Base-by-base conservation (phyloP, 2,797 vertebrate species). In the Manis crassicaudata region DNA sequence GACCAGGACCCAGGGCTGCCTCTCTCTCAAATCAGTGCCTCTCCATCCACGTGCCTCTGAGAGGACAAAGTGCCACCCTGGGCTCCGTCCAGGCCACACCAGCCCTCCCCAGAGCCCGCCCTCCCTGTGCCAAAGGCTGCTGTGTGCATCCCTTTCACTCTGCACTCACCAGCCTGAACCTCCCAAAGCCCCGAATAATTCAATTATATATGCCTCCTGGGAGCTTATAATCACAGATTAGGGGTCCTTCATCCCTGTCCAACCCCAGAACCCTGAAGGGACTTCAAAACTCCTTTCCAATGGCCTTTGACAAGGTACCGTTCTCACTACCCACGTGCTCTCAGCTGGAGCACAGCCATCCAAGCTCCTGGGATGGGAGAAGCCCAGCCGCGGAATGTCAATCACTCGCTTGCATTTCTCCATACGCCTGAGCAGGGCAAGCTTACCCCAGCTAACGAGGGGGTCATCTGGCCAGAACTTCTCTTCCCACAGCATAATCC, bases 41-140 rank as follows among this genome's bases (percentile, higher is more conserved):
- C 10, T 25, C 76, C 65, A 1, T 54, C 12, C 32, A 8, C 0
- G 0, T 5, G 20, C 35, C 32, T 13, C 76, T 13, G 8, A 32
- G 35, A 13, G 16, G 3, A 1, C 23, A 29, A 12, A 16, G 6
- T 0, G 6, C 7, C 17, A 16, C 25, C 12, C n/a, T 27, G n/a
- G 20, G 21, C 7, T 20, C 62, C 0, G 4, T 11, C 7, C 82
- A 1, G 0, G 9, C 18, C 63, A 0, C 0, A 17, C 37, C 1
- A 25, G 5, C n/a, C 63, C 37, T 27, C 25, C 7, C 1, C 0
- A 0, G n/a, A 3, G 60, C 23, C 68, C 21, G 21, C 40, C 32
- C 10, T 10, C 29, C 9, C 73, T 3, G 3, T 3, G 27, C 43
- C 60, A 14, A 3, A 35, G 0, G 37, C 63, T 32, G 14, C 23